Conservation (phyloP, 2,113 vertebrate genomes). For the Microtus oregoni region DNA sequence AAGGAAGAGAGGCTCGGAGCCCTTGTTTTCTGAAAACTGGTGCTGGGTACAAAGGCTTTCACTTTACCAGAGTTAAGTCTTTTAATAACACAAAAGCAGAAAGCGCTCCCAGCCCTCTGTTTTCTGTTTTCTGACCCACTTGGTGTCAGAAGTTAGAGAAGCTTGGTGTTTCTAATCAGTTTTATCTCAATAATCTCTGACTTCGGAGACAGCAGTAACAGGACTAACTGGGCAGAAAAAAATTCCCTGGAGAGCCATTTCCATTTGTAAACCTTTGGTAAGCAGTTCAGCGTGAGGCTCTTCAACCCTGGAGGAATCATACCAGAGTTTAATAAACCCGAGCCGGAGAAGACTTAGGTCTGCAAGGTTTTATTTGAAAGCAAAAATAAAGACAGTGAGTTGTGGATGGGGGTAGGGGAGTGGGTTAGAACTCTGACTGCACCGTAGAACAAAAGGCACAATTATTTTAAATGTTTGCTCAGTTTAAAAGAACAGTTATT, state of each 20-base stretch:
- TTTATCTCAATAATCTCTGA: conserved; percentile 74
- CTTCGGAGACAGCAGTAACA: conserved; percentile 67
- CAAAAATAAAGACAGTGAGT: conserved; percentile 55
- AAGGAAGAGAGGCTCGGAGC: neutral
- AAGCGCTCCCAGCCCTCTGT: conserved; percentile 25
- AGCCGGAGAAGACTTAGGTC: conserved; percentile 57
- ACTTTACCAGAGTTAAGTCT: conserved; percentile 51
- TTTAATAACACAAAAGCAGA: conserved; percentile 57
- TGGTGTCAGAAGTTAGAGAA: conserved; percentile 37
- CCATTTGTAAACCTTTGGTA: conserved; percentile 74
- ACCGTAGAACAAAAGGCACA: conserved; percentile 53
- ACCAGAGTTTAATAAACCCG: conserved; percentile 73
- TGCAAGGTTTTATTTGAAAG: conserved; percentile 65
- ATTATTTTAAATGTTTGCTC: conserved; percentile 76
- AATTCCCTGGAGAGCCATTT: conserved; percentile 29
- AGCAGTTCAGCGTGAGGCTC: conserved; percentile 50
- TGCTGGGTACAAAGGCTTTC: conserved; percentile 59
- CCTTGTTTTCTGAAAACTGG: conserved; percentile 55
- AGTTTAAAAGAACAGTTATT: conserved; percentile 60
- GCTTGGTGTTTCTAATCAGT: conserved; percentile 65
- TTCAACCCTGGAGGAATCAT: conserved; percentile 67
- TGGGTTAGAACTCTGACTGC: conserved; percentile 54
- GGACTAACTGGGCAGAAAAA: conserved; percentile 71
- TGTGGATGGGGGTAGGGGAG: neutral
- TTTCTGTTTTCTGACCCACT: conserved; percentile 41